Evolutionary conservation across 1,140 invertebrate species (phyloP), one percentile per base, ranked within the genome.

Genomic region (Drosophila tropicalis): DNA sequence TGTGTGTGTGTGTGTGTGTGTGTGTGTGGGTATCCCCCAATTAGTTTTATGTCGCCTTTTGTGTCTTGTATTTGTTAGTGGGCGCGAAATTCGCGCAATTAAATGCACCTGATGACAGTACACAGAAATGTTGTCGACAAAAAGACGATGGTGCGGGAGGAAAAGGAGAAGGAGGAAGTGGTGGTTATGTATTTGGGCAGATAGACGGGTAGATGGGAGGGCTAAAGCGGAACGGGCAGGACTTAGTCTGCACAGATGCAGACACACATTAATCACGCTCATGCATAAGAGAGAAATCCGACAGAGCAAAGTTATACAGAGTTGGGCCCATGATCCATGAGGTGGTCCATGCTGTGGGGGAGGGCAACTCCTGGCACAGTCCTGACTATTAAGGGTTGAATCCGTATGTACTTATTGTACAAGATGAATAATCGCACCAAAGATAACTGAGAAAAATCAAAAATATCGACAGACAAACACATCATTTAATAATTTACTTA

Each of bases 11-110:
- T 80, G 0, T 34, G 32, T 0, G 17, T 47, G n/a, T 78, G 80
- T 85, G 81, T 81, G 3, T 77, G 67, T 15, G 72, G 81, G 56
- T 51, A 51, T 51, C 44, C 44, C 44, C 74, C 82, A 85, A 85
- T 85, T 85, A 85, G 81, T 72, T 62, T 47, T 17, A 62, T 55
- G 63, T 69, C 77, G 79, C 76, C 72, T 29, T 61, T 75, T 36
- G 34, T 36, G 70, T 58, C 13, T 9, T 56, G 25, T 56, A n/a
- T 56, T 32, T 58, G 32, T 58, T 58, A 79, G 67, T 79, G 74
- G 73, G 77, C 76, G 79, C 79, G 83, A 81, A 83, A 87, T 73
- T 79, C 86, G 87, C 86, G 86, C 87, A 83, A 90, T 90, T 90
- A 90, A 90, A 90, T 77, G 86, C 86, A 90, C 87, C 86, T 90